phyloP scores from a whole-genome alignment of 2,888 invertebrate species.

The Hydraecia micacea region DNA sequence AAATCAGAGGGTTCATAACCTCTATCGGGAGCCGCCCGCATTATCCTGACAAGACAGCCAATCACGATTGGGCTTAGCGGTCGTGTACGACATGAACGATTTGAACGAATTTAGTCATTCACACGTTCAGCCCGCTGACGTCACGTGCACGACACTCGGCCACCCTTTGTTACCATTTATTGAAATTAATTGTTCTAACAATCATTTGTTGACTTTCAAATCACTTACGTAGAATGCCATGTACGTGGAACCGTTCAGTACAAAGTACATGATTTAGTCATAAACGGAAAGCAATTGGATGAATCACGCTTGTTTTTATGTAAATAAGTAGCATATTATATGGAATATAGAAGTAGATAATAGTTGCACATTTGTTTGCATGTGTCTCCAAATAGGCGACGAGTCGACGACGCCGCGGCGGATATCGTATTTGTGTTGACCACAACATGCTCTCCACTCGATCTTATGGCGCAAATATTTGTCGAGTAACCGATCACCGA shows the following conservation, averaged over 20 bases:
- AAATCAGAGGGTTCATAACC: conserved; percentile 87
- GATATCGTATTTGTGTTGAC: conserved; percentile 82
- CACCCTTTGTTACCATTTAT: conserved; percentile 56
- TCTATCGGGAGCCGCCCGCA: conserved; percentile 84
- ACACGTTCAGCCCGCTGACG: conserved; percentile 58
- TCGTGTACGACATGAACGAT: conserved; percentile 76
- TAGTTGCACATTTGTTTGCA: conserved; percentile 54
- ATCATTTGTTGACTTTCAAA: conserved; percentile 64
- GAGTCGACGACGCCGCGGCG: conserved; percentile 57
- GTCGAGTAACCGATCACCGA: conserved; percentile 81
- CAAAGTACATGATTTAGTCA: conserved; percentile 44
- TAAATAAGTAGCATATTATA: conserved; percentile 38
- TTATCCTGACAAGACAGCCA: conserved; percentile 82
- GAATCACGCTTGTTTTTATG: conserved; percentile 57
- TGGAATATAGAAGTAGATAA: conserved; percentile 33
- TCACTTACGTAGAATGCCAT: conserved; percentile 52
- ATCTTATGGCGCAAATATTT: conserved; percentile 84
- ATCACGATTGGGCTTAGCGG: conserved; percentile 80
- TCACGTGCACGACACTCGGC: conserved; percentile 46
- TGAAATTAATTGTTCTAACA: conserved; percentile 58
- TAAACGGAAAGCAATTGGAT: conserved; percentile 50
- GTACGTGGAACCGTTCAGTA: conserved; percentile 45
- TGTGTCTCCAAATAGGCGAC: conserved; percentile 50
- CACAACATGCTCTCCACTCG: conserved; percentile 76
- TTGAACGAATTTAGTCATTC: conserved; percentile 79